Evolutionary conservation across 2,797 vertebrate species (phyloP).

Genomic region (Smutsia gigantea): DNA sequence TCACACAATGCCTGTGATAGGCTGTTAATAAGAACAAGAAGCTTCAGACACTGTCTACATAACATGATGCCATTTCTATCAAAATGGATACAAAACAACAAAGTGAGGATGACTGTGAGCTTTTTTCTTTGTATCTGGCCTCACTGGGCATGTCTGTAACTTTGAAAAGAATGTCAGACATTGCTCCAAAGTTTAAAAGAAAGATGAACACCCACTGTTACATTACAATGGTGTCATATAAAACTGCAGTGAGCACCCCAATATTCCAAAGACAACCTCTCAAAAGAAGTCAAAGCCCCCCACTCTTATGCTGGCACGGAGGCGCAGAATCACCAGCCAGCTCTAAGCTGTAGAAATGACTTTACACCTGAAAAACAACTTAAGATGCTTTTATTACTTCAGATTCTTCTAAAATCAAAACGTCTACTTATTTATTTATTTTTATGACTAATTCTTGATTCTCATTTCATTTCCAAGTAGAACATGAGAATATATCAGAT

Average conservation of each 20-base stretch:
- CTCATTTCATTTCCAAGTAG: neutral
- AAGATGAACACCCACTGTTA: neutral
- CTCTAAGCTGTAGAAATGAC: accelerated
- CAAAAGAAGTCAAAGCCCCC: neutral
- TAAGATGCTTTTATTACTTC: neutral
- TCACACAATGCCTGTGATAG: accelerated
- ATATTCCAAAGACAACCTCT: neutral
- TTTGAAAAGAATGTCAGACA: neutral
- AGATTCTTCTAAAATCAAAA: neutral
- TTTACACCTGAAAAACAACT: neutral
- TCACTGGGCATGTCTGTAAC: neutral
- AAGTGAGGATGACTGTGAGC: neutral
- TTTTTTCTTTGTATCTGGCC: neutral
- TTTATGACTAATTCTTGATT: neutral
- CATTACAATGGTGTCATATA: neutral
- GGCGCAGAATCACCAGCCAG: no score
- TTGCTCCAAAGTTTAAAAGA: neutral
- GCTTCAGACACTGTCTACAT: neutral
- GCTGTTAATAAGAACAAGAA: neutral
- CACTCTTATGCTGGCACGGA: accelerated
- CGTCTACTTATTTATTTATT: no score
- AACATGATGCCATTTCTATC: neutral
- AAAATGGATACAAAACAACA: neutral
- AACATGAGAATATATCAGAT: neutral
- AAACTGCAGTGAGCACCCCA: neutral